phyloP scores from a whole-genome alignment of 2,113 vertebrate species.

The Sclerurus mexicanus region DNA sequence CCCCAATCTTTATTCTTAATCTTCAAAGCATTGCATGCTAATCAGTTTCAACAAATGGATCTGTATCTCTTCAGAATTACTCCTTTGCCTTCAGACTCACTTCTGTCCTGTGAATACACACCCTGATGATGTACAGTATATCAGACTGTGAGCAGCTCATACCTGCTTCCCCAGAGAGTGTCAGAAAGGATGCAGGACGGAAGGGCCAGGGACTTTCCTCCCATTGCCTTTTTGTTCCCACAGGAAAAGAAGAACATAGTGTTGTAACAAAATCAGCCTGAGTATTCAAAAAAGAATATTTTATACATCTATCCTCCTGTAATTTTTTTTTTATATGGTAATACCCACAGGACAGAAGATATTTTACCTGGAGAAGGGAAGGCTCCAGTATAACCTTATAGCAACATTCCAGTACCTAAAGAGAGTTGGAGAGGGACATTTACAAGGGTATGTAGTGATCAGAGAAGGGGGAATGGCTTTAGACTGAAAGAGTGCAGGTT shows the following conservation, averaged over 20 bases:
- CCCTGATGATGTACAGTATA: accelerated
- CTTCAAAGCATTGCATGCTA: background rate
- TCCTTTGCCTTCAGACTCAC: background rate
- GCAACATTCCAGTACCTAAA: background rate
- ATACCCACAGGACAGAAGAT: background rate
- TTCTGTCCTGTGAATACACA: background rate
- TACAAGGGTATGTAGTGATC: background rate
- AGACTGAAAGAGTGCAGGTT: background rate
- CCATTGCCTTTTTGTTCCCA: background rate
- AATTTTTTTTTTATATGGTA: background rate
- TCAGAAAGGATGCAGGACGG: background rate
- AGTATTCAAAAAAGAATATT: background rate
- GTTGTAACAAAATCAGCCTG: background rate
- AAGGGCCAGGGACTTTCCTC: background rate
- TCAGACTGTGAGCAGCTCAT: background rate
- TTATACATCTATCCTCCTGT: background rate
- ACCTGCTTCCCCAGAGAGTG: background rate
- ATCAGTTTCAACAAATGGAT: background rate
- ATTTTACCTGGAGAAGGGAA: background rate
- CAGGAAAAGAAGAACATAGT: background rate
- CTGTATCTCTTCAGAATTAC: background rate
- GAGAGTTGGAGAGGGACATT: background rate
- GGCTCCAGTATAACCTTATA: background rate
- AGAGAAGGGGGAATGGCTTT: background rate
- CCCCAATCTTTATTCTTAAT: background rate